Percentiles rank a stretch among this genome's conserved stretches.
phyloP scores from a whole-genome alignment of 2,797 vertebrate genomes.

The Percopsis omiscomaycus region DNA sequence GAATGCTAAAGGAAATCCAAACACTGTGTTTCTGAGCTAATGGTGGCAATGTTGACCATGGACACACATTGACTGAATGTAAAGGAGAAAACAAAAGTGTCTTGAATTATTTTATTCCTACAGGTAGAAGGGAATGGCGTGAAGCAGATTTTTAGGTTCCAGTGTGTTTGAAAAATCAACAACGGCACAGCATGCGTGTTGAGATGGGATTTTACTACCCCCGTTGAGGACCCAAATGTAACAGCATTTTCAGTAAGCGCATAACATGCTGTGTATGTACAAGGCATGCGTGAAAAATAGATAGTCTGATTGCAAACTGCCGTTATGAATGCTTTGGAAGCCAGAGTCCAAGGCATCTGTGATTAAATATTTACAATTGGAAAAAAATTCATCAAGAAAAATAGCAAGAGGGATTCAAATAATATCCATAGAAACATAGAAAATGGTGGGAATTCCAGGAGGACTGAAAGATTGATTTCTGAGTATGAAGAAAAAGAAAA shows the following conservation, averaged over 20 bases:
- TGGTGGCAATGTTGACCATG: slow-evolving; percentile 11
- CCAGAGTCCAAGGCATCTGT: slow-evolving; percentile 21
- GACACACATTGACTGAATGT: slow-evolving; percentile 6
- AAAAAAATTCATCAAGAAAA: not conserved
- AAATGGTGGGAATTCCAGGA: slow-evolving; percentile 8
- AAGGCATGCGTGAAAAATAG: slow-evolving; percentile 16
- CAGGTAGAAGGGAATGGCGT: not conserved
- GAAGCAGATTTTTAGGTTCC: not conserved
- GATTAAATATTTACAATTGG: slow-evolving; percentile 32
- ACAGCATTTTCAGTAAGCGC: not conserved
- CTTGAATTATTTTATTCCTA: not conserved
- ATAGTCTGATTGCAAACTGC: slow-evolving; percentile 6
- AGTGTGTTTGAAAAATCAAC: not conserved
- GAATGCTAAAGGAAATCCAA: slow-evolving; percentile 28
- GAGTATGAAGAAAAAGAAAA: slow-evolving; percentile 24
- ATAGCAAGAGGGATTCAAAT: slow-evolving; percentile 14
- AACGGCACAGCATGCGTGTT: not conserved
- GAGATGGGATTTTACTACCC: not conserved
- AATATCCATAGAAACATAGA: slow-evolving; percentile 20
- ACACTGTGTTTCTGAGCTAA: slow-evolving; percentile 2
- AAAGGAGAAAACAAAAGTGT: not conserved
- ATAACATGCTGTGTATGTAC: not conserved
- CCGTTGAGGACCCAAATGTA: not conserved
- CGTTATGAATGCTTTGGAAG: slow-evolving; percentile 5
- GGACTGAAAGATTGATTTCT: slow-evolving; percentile 14